Percentiles rank a stretch among this genome's conserved stretches.
Conservation (phyloP, 2,888 invertebrate genomes). For the Schizaphis graminum region DNA sequence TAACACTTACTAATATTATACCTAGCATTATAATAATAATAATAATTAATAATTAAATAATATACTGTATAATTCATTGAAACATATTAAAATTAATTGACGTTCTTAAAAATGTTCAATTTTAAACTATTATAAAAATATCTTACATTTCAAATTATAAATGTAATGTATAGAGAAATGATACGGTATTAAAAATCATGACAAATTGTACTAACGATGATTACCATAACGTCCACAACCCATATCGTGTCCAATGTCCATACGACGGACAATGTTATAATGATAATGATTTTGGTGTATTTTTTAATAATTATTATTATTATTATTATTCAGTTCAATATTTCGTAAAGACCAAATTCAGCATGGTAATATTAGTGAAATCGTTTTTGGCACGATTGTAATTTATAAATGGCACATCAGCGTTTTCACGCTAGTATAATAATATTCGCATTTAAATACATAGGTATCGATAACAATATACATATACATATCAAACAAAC, state of each 20-base stretch:
- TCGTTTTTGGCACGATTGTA: background rate
- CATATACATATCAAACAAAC: conserved; percentile 2
- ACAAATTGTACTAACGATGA: background rate
- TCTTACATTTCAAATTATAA: background rate
- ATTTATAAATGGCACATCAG: conserved; percentile 16
- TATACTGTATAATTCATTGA: background rate
- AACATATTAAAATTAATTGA: background rate
- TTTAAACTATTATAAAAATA: background rate
- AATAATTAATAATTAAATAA: background rate
- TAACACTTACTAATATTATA: too few species aligned
- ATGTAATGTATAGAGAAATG: background rate
- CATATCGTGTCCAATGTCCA: background rate
- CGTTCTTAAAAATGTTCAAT: background rate
- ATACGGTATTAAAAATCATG: background rate
- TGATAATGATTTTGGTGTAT: background rate
- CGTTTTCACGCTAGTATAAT: background rate
- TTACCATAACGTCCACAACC: background rate
- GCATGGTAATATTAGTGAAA: conserved; percentile 28
- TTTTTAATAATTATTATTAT: background rate
- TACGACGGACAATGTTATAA: background rate
- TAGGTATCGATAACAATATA: too few species aligned
- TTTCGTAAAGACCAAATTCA: conserved; percentile 17
- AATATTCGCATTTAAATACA: conserved; percentile 24
- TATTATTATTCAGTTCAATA: background rate
- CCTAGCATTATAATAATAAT: background rate